Evolutionary conservation across 2,888 invertebrate genomes (phyloP).

Genomic region (Tricholauxania praeusta): DNA sequence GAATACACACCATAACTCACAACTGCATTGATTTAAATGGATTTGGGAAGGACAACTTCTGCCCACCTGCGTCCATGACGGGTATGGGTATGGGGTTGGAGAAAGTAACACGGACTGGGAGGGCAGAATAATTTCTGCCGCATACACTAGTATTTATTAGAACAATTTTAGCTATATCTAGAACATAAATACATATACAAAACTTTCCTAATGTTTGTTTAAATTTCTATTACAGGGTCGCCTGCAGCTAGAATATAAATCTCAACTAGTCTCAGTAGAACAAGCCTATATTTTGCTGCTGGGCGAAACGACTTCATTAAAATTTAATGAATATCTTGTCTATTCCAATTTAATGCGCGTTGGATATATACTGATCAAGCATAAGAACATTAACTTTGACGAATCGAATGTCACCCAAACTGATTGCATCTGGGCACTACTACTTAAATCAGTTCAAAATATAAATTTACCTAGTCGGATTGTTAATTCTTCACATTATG

Average conservation of each 20-base stretch:
- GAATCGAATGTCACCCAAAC: conserved; percentile 37
- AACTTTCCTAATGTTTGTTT: too few species aligned
- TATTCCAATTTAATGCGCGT: conserved; percentile 62
- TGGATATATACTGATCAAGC: conserved; percentile 61
- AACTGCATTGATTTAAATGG: too few species aligned
- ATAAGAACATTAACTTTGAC: conserved; percentile 49
- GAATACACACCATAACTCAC: too few species aligned
- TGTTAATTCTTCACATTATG: conserved; percentile 48
- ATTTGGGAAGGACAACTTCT: too few species aligned
- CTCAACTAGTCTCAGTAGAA: conserved; percentile 59
- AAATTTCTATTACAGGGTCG: conserved; percentile 56
- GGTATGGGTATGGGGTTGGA: too few species aligned
- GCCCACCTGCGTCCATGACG: too few species aligned
- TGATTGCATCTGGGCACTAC: conserved; percentile 62
- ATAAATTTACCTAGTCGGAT: conserved; percentile 53
- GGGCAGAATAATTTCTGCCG: too few species aligned
- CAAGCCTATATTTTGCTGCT: conserved; percentile 63
- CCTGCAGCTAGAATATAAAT: conserved; percentile 58
- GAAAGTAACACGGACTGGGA: too few species aligned
- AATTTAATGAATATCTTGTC: conserved; percentile 60
- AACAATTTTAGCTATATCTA: too few species aligned
- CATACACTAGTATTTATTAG: too few species aligned
- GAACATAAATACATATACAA: too few species aligned
- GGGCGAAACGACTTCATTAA: conserved; percentile 54
- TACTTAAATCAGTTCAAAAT: conserved; percentile 52